A percentile compares a stretch with the other conserved stretches of the same genome.
Evolutionary conservation across 2,888 invertebrate genomes (phyloP).

Genomic region (Diabrotica balteata): DNA sequence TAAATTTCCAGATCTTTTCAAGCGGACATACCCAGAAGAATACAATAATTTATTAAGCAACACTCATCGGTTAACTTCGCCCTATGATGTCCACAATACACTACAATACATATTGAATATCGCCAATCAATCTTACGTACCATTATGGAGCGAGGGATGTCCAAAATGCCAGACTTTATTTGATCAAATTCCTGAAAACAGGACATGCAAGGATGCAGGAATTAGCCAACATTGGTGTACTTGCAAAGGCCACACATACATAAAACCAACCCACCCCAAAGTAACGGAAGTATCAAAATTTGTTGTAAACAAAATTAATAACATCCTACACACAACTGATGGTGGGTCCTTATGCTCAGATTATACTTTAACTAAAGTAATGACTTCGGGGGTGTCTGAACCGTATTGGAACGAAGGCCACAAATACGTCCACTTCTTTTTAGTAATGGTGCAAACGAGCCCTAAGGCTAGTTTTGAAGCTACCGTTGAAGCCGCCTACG

Average conservation of each 20-base stretch:
- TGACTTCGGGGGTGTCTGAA: conserved; percentile 45
- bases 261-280: conserved; percentile 61
- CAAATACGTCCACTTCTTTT: conserved; percentile 62
- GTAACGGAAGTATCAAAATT: conserved; percentile 64
- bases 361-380: conserved; percentile 46
- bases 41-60: conserved; percentile 68
- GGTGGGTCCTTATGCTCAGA: conserved; percentile 42
- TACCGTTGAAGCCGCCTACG: conserved; percentile 63
- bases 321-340: conserved; percentile 62
- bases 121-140: conserved; percentile 56
- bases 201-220: conserved; percentile 73
- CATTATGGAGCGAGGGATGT: conserved; percentile 63
- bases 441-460: conserved; percentile 70
- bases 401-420: conserved; percentile 39
- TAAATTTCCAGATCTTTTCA: conserved; percentile 71
- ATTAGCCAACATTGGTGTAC: conserved; percentile 80
- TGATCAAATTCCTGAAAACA: conserved; percentile 64
- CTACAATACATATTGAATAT: conserved; percentile 69
- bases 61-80: conserved; percentile 73
- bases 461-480: conserved; percentile 76
- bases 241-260: conserved; percentile 67
- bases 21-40: conserved; percentile 63
- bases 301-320: conserved; percentile 36
- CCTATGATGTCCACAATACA: conserved; percentile 80
- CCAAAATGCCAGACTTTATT: conserved; percentile 73